phyloP scores from a whole-genome alignment of 2,797 vertebrate species.

The Glossophaga mutica region DNA sequence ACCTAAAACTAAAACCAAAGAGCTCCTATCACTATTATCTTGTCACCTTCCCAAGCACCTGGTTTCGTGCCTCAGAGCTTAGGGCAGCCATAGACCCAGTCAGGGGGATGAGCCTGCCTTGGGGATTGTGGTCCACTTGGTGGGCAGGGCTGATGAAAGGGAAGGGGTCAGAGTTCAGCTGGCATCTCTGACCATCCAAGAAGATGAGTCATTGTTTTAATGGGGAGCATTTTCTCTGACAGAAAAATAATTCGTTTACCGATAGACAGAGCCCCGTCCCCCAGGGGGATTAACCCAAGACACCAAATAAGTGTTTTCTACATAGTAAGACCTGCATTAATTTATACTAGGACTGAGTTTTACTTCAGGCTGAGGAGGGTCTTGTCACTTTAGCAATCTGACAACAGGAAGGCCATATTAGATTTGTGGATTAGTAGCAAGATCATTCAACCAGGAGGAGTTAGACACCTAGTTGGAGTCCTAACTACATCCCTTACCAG shows the following conservation, averaged over 20 bases:
- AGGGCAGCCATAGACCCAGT: fast-evolving
- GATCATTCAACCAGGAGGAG: neutral
- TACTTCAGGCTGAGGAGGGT: neutral
- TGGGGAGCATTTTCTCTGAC: neutral
- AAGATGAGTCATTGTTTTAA: neutral
- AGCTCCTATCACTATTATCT: neutral
- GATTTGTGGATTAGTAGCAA: neutral
- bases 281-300: neutral
- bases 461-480: neutral
- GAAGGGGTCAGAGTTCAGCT: neutral
- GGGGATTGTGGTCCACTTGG: neutral
- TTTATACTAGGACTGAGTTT: neutral
- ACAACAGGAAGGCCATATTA: neutral
- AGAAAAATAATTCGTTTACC: neutral
- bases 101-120: neutral
- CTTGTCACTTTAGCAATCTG: neutral
- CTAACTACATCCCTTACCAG: neutral
- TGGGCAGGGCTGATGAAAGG: neutral
- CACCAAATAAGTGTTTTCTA: neutral
- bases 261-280: neutral
- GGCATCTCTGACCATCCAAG: neutral
- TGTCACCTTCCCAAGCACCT: neutral
- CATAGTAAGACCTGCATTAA: neutral
- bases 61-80: neutral
- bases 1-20: neutral